A percentile compares a stretch with the other conserved stretches of the same genome.
phyloP scores from a whole-genome alignment of 1,140 invertebrate genomes.

The Anastatus disparis region DNA sequence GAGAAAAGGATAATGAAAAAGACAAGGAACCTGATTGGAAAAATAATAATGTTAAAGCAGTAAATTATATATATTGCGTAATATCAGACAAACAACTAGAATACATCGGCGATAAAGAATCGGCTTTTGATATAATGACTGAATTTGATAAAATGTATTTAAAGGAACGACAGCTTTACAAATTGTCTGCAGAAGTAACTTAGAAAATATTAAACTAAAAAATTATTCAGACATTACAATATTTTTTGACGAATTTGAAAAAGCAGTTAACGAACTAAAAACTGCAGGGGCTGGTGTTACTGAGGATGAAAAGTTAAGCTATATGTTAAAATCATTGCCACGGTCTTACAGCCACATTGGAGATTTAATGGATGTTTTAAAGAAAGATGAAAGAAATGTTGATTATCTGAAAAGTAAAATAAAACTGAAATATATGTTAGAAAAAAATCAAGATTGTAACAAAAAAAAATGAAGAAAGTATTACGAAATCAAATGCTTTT shows the following conservation, averaged over 20 bases:
- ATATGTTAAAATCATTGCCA: conserved; percentile 54
- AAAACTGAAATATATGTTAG: too few species aligned
- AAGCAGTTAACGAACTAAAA: conserved; percentile 49
- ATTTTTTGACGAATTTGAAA: conserved; percentile 54
- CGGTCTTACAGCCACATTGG: conserved; percentile 49
- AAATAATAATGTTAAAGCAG: conserved; percentile 35
- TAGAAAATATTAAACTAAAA: conserved; percentile 48
- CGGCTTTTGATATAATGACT: conserved; percentile 26
- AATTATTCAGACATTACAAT: conserved; percentile 31
- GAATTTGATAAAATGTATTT: conserved; percentile 33
- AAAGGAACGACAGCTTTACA: conserved; percentile 42
- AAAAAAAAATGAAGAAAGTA: neutral
- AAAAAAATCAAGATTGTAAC: neutral
- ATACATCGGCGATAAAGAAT: conserved; percentile 15
- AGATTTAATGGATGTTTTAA: conserved; percentile 47
- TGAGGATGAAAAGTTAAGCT: conserved; percentile 55
- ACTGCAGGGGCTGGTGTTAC: conserved; percentile 45
- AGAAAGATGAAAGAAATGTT: neutral
- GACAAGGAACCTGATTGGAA: conserved; percentile 9
- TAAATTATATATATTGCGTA: conserved; percentile 28
- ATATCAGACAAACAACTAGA: conserved; percentile 39
- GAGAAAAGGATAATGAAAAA: too few species aligned
- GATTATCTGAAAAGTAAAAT: conserved; percentile 21
- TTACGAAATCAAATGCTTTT: neutral
- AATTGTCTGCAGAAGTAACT: conserved; percentile 47